Evolutionary conservation across 2,888 invertebrate species (phyloP), one percentile per base, ranked within the genome.

Genomic region (Tenthredo livida): DNA sequence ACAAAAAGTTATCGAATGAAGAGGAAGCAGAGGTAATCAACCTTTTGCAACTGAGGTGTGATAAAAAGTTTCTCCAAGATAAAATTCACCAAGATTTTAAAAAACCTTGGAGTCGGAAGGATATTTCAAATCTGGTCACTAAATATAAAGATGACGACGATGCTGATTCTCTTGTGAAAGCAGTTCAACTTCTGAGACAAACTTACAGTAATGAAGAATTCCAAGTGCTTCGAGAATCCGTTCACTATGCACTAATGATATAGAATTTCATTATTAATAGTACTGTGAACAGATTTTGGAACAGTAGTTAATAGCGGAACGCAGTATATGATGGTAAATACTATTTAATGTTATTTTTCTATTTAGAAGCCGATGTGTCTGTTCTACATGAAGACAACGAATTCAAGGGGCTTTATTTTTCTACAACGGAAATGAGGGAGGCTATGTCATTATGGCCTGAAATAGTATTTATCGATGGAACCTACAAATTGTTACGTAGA

Each of bases 391-490:
- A 29, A 29, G 29, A 29, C 29, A 29, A 29, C 29, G 29, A 29
- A 29, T 29, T 29, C 2, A 29, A 29, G 29, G 29, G 29, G 29
- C 29, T 29, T 29, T 29, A 29, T 29, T 29, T 87, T 54, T 40
- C 78, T 21, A 87, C 87, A 1, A 43, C 58, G 17, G 65, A 78
- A 40, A 88, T 88, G 87, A 82, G 33, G 21, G 61, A 84, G 17
- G 61, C 70, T 5, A 85, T 88, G 85, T 5, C 10, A 0, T 67
- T 73, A 9, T 86, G 85, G 85, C 86, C 86, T 7, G 86, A 87
- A 85, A 86, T 87, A 21, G 73, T 87, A 2, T 86, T 86, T 29
- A 78, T 86, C 10, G 88, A 88, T 37, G 85, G 84, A 0, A 87
- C 87, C 0, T 87, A 88, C 65, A 86, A 86, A 29, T 47, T 88